Evolutionary conservation across 2,113 vertebrate species (phyloP).

Genomic region (Crotalus viridis): DNA sequence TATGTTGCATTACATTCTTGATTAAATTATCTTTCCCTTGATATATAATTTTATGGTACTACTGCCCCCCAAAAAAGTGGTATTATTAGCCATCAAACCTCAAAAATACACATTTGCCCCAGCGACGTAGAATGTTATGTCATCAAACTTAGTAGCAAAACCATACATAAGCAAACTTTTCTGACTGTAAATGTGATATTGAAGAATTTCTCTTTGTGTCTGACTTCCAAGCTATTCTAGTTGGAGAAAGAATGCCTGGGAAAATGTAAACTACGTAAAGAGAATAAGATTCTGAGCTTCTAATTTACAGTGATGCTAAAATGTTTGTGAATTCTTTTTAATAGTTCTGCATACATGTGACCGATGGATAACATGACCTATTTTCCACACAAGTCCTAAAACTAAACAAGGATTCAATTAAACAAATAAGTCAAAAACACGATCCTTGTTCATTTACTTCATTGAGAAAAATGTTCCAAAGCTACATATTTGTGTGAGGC

Average conservation of each 20-base stretch:
- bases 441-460: too few species aligned
- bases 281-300: neutral
- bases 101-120: neutral
- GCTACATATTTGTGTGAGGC: too few species aligned
- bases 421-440: neutral
- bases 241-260: neutral
- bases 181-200: neutral
- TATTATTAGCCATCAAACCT: too few species aligned
- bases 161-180: neutral
- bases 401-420: neutral
- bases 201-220: neutral
- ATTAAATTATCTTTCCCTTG: too few species aligned
- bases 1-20: too few species aligned
- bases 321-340: neutral
- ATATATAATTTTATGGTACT: too few species aligned
- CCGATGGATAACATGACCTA: neutral
- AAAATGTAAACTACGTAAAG: neutral
- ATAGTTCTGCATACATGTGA: neutral
- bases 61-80: too few species aligned
- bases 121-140: neutral
- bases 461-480: too few species aligned
- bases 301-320: neutral
- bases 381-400: neutral
- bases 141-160: neutral
- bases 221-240: neutral